phyloP scores from a whole-genome alignment of 2,888 invertebrate species.

The Agriopis marginaria region DNA sequence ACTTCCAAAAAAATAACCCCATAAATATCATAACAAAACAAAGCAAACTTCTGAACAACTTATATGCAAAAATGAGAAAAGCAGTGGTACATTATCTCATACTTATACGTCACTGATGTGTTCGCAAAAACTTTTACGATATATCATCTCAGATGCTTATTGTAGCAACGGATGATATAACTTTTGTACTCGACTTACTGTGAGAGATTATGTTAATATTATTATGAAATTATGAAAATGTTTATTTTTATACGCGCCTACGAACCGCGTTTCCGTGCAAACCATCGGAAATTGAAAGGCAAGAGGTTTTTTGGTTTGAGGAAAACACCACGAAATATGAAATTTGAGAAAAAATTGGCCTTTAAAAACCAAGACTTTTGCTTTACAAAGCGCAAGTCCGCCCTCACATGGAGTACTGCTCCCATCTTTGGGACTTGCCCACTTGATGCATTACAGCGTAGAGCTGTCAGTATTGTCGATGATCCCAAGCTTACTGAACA shows the following conservation, averaged over 20 bases:
- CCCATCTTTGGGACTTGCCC: no score
- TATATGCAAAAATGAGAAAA: conserved; percentile 45
- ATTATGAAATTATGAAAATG: conserved; percentile 47
- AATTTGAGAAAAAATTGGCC: not conserved
- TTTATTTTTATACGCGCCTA: conserved; percentile 42
- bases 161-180: conserved; percentile 48
- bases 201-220: conserved; percentile 51
- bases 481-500: no score
- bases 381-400: no score
- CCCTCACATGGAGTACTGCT: no score
- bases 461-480: no score
- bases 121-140: conserved; percentile 63
- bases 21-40: conserved; percentile 41
- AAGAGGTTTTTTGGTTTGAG: conserved; percentile 6
- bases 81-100: conserved; percentile 27
- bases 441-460: no score
- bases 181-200: conserved; percentile 45
- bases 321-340: conserved; percentile 1
- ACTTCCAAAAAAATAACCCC: conserved; percentile 40
- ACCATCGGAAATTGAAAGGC: not conserved
- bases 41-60: conserved; percentile 39
- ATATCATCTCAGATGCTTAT: conserved; percentile 55
- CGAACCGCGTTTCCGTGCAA: conserved; percentile 20
- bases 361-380: no score
- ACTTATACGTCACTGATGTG: conserved; percentile 51